Percentiles rank a stretch among this genome's conserved stretches.
Evolutionary conservation across 2,113 vertebrate genomes (phyloP).

Genomic region (Colistium nudipinnis): DNA sequence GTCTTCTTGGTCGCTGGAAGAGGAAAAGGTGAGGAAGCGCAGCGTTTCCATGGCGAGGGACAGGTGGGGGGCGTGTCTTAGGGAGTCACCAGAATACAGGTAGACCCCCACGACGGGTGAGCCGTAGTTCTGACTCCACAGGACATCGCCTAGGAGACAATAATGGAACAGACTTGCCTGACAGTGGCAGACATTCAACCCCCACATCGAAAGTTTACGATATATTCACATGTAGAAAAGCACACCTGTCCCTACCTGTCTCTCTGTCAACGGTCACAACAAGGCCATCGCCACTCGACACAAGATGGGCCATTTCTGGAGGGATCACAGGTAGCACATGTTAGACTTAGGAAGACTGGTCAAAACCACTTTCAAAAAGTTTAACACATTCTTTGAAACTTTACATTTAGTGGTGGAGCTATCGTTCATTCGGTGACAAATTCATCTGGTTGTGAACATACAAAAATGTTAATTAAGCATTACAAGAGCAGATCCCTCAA

Average conservation of each 20-base stretch:
- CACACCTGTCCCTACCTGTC: slow-evolving; percentile 73
- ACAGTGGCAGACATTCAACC: background rate
- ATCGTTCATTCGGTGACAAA: background rate
- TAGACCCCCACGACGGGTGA: slow-evolving; percentile 91
- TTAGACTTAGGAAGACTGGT: background rate
- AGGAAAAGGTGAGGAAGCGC: slow-evolving; percentile 91
- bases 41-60: slow-evolving; percentile 93
- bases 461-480: background rate
- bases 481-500: background rate
- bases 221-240: slow-evolving; percentile 7
- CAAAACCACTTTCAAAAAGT: background rate
- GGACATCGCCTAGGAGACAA: slow-evolving; percentile 80
- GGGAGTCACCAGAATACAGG: slow-evolving; percentile 89
- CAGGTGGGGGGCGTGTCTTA: slow-evolving; percentile 89
- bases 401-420: background rate
- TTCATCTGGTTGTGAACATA: background rate
- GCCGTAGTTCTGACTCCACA: slow-evolving; percentile 95
- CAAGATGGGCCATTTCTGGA: slow-evolving; percentile 91
- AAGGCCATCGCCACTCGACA: slow-evolving; percentile 91
- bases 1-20: slow-evolving; percentile 73
- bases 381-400: too few relatives aligned
- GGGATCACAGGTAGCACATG: background rate
- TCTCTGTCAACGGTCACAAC: slow-evolving; percentile 92
- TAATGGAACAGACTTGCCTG: background rate
- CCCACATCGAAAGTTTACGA: background rate